Conservation (phyloP, 2,113 vertebrate genomes). For the Okapia johnstoni region DNA sequence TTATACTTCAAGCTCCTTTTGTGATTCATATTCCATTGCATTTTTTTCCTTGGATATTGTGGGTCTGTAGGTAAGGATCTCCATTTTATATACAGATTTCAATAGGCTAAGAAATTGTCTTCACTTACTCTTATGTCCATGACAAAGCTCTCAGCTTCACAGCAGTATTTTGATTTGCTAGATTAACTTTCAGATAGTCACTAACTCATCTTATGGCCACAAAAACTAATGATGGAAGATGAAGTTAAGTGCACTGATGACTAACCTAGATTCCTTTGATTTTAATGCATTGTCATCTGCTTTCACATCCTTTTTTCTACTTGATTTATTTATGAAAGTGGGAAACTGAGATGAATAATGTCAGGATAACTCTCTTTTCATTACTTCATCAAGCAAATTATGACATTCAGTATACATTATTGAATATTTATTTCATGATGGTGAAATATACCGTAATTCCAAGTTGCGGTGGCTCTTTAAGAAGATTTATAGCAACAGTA, state of each 20-base stretch:
- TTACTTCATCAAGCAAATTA: neutral
- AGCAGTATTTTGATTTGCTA: neutral
- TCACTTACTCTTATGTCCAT: neutral
- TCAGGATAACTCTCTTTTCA: neutral
- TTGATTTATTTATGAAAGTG: neutral
- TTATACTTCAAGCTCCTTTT: neutral
- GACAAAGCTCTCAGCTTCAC: neutral
- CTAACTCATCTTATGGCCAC: neutral
- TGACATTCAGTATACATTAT: neutral
- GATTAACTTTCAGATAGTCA: neutral
- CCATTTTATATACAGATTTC: neutral
- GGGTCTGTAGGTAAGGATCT: neutral
- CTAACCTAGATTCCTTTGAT: neutral
- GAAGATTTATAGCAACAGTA: neutral
- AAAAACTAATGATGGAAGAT: neutral
- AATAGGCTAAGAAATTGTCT: neutral
- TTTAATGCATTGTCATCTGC: neutral
- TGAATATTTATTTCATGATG: neutral
- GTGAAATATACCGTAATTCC: neutral
- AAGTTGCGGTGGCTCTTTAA: neutral
- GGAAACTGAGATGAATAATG: neutral
- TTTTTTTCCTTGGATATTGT: neutral
- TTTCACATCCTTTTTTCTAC: neutral
- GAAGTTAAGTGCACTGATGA: neutral
- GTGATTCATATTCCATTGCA: neutral